Conservation (phyloP, 1,140 invertebrate species). For the Ostrea denselamellosa region DNA sequence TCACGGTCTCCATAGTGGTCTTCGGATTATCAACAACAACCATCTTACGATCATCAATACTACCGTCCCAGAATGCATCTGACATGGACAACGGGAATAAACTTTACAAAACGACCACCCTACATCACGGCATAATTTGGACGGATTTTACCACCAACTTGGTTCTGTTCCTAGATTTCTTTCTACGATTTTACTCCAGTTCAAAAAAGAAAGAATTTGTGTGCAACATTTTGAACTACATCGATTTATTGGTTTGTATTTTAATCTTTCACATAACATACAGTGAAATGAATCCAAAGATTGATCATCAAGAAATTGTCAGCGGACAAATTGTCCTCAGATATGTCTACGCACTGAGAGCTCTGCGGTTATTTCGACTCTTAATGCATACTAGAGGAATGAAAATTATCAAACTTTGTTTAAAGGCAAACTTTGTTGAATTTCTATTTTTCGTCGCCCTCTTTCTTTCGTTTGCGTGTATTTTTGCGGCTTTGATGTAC, state of each 20-base stretch:
- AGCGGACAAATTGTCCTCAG: neutral
- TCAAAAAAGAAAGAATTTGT: neutral
- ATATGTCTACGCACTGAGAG: neutral
- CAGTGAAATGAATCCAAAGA: neutral
- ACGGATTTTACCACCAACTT: neutral
- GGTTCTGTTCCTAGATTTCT: neutral
- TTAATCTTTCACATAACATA: constrained; percentile 26
- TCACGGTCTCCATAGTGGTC: neutral
- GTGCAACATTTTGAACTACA: neutral
- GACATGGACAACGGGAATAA: neutral
- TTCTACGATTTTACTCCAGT: neutral
- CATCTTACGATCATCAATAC: neutral
- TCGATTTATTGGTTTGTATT: constrained; percentile 15
- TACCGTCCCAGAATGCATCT: neutral
- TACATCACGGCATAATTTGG: neutral
- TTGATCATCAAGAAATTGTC: neutral
- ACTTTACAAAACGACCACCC: neutral
- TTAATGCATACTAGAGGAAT: constrained; percentile 5
- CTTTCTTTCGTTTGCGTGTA: constrained; percentile 1
- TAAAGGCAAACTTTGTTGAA: constrained; percentile 12
- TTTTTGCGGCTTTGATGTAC: constrained; percentile 43
- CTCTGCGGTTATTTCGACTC: constrained; percentile 11
- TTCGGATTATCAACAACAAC: constrained; percentile 12
- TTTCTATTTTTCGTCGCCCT: constrained; percentile 4
- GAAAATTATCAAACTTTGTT: neutral